phyloP scores from a whole-genome alignment of 1,140 invertebrate genomes.

The Lamellibrachia luymesi region DNA sequence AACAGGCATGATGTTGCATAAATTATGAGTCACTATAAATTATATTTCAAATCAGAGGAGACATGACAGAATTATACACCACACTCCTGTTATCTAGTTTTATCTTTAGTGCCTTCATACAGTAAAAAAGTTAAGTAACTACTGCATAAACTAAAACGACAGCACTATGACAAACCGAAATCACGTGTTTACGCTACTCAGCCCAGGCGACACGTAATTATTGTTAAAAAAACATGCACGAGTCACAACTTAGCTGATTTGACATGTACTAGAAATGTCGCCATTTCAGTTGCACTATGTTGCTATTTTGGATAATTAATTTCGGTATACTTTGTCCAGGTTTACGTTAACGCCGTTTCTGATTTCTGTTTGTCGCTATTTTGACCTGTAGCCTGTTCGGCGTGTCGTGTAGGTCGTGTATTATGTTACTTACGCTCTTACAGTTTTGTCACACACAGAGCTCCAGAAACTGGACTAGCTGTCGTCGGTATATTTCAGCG shows the following conservation, averaged over 20 bases:
- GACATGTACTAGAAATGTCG: not conserved
- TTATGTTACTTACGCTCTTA: conserved; percentile 1
- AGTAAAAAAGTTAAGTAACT: not conserved
- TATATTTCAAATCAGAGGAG: too few species aligned
- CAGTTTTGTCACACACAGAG: not conserved
- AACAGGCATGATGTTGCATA: too few species aligned
- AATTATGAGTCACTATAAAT: too few species aligned
- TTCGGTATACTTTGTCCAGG: not conserved
- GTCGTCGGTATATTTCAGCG: not conserved
- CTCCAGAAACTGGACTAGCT: not conserved
- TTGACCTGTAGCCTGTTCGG: not conserved
- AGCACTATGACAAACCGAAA: not conserved
- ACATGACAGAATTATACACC: too few species aligned
- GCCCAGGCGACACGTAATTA: not conserved
- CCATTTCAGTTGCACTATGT: not conserved
- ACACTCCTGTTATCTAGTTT: too few species aligned
- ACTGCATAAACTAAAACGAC: not conserved
- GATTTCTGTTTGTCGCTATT: not conserved
- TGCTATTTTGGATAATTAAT: not conserved
- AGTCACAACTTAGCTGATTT: not conserved
- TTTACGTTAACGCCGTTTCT: not conserved
- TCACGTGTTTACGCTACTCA: not conserved
- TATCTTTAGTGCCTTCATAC: not conserved
- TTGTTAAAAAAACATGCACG: not conserved
- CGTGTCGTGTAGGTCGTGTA: not conserved